Percentiles rank a stretch among this genome's conserved stretches.
Conservation (phyloP, 2,888 invertebrate species). For the Leptopilina drosophilae region DNA sequence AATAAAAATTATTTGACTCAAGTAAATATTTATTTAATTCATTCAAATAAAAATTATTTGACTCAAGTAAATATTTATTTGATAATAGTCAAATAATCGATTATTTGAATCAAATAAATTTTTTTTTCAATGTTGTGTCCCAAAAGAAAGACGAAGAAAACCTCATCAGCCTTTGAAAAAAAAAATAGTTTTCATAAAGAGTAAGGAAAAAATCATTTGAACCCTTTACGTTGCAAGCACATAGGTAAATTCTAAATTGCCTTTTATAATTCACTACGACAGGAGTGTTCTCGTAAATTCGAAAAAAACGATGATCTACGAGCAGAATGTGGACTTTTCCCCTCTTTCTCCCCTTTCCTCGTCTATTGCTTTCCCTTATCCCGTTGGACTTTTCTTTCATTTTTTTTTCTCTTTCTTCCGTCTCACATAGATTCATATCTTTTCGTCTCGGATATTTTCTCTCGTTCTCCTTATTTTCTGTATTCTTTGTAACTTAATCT, state of each 20-base stretch:
- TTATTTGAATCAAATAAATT: too few relatives aligned
- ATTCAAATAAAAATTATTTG: too few relatives aligned
- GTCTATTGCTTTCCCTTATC: not conserved
- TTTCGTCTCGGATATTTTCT: too few relatives aligned
- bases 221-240: slow-evolving; percentile 1
- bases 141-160: not conserved
- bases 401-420: slow-evolving; percentile 49
- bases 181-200: not conserved
- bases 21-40: too few relatives aligned
- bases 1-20: too few relatives aligned
- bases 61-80: too few relatives aligned
- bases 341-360: slow-evolving; percentile 44
- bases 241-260: slow-evolving; percentile 65
- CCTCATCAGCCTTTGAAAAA: not conserved
- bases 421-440: slow-evolving; percentile 24
- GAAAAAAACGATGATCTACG: slow-evolving; percentile 62
- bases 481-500: too few relatives aligned
- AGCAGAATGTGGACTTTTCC: slow-evolving; percentile 51
- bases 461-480: too few relatives aligned
- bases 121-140: too few relatives aligned
- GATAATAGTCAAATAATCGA: too few relatives aligned
- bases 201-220: not conserved
- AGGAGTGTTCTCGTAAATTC: slow-evolving; percentile 61
- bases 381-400: slow-evolving; percentile 43
- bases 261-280: slow-evolving; percentile 63